These are phyloP conservation scores for Callospermophilus lateralis DNA, from an alignment of 2,113 vertebrate species.

Conservation along the genomic window DNA sequence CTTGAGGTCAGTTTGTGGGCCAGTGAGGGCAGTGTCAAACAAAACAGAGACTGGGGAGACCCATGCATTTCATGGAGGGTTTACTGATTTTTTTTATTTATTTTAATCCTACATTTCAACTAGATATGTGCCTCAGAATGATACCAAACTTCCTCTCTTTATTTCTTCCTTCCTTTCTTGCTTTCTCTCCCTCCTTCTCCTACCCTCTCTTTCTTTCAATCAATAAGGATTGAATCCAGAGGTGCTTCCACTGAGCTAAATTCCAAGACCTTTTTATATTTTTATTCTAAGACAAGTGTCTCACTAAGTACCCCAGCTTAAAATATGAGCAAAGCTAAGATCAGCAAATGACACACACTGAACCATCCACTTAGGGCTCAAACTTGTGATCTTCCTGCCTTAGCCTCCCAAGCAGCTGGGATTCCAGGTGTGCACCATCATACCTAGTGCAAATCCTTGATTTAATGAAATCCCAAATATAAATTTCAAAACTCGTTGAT, in stretches of 20 bases:
- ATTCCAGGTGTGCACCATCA: neutral
- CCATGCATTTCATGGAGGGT: neutral
- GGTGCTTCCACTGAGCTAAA: neutral
- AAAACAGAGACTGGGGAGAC: neutral
- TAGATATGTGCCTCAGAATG: neutral
- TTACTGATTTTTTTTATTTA: neutral
- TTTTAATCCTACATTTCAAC: conserved; percentile 24
- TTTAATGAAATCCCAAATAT: neutral
- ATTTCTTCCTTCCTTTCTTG: too few relatives aligned
- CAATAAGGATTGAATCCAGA: neutral
- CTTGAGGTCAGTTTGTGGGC: neutral
- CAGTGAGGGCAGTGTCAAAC: neutral
- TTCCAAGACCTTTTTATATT: neutral
- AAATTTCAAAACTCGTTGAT: neutral
- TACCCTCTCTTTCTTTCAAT: too few relatives aligned
- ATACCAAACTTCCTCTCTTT: neutral
- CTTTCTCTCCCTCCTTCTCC: too few relatives aligned
- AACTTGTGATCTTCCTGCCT: neutral
- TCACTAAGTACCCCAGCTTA: neutral
- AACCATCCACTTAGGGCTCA: neutral
- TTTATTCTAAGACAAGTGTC: neutral
- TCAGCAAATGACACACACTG: too few relatives aligned
- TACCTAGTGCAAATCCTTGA: neutral
- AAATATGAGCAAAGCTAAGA: too few relatives aligned
- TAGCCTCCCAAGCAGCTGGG: neutral